phyloP scores from a whole-genome alignment of 2,888 invertebrate species.

The Cantharis nigra region DNA sequence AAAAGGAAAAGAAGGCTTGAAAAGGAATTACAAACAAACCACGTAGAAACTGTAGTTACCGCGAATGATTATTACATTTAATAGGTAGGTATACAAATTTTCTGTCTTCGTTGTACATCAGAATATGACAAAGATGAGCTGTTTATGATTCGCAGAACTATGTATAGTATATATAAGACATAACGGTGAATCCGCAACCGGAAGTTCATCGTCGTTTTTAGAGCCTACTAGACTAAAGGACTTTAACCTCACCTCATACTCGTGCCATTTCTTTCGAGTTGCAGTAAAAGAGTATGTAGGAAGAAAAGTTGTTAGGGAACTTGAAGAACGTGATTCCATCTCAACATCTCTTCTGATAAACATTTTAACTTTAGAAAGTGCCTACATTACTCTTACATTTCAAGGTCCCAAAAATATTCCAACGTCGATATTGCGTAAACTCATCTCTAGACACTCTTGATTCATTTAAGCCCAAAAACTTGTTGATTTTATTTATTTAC shows the following conservation, averaged over 20 bases:
- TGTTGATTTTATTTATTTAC: conserved; percentile 2
- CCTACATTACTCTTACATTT: background rate
- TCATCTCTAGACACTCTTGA: background rate
- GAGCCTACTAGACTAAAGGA: conserved; percentile 54
- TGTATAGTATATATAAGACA: conserved; percentile 22
- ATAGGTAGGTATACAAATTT: conserved; percentile 10
- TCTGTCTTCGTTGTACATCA: conserved; percentile 8
- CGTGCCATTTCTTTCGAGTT: conserved; percentile 34
- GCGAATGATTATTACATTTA: conserved; percentile 19
- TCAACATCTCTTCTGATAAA: background rate
- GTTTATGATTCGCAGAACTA: conserved; percentile 28
- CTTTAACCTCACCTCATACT: conserved; percentile 48
- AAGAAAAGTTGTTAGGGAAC: conserved; percentile 6
- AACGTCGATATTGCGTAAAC: background rate
- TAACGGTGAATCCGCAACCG: conserved; percentile 54
- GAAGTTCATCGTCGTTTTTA: conserved; percentile 52
- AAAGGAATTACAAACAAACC: conserved; percentile 25
- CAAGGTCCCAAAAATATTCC: background rate
- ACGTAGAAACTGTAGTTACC: conserved; percentile 18
- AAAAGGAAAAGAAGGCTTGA: conserved; percentile 32
- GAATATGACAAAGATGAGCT: conserved; percentile 11
- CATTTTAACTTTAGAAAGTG: background rate
- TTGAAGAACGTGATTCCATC: background rate
- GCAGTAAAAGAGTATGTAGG: conserved; percentile 12
- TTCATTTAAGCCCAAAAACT: background rate